Evolutionary conservation across 2,888 invertebrate genomes (phyloP), one percentile per base, ranked within the genome.

Genomic region (Tenthredo mesomela): DNA sequence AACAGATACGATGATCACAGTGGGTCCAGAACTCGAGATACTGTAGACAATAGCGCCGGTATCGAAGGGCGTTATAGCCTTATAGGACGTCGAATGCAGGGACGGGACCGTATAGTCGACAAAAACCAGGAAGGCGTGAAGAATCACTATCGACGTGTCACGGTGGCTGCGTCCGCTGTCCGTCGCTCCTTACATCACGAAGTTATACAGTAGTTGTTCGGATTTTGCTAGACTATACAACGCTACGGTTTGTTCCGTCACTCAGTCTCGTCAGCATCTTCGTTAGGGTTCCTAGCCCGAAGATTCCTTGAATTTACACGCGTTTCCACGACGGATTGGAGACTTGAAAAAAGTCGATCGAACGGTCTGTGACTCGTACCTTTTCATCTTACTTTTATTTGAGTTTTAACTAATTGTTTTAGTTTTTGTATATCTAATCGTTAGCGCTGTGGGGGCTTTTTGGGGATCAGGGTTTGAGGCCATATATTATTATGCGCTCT

Each of bases 51-150:
- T 71, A 80, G 54, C 77, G 2, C 37, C 43, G 84, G n/a, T 25
- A 43, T 84, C 21, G 77, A 25, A 50, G 75, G 67, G 77, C 82
- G 33, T 54, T 58, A 25, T 82, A 25, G 40, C 82, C n/a, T 54
- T 58, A 18, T 82, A 25, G 40, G 54, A 67, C 82, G 29, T 67
- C 84, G 75, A 73, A 80, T 82, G 61, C 67, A 73, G 75, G 70
- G 67, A 54, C 84, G 84, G 65, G 75, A 84, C 54, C 84, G 58
- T 80, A 61, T 40, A 86, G 86, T 71, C 61, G 65, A 58, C 84
- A 88, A 88, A 87, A 88, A 88, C 85, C 85, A 83, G 85, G 77
- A 85, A 88, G 86, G 85, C 88, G 86, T 87, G 88, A 86, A 87
- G 86, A 88, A 88, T 88, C 86, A 85, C 85, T 84, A 87, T 87